Base-by-base conservation (phyloP, 2,888 invertebrate species). In the Hydrotaea cyrtoneurina region DNA sequence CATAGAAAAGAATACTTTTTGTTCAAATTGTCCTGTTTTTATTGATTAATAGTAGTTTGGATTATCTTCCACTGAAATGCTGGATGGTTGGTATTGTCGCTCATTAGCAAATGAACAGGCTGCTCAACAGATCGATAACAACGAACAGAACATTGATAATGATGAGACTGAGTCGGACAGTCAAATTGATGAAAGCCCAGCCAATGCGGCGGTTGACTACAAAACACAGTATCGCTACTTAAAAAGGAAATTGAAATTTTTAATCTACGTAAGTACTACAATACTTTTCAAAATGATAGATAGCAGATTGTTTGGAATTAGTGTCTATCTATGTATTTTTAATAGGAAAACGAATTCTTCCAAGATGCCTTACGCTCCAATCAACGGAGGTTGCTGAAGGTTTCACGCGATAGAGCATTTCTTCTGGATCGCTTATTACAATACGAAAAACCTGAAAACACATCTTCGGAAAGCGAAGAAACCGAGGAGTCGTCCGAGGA, bases 331-430 rank as follows among this genome's bases (percentile, higher is more conserved):
- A 50, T 69, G 23, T 21, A 7, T 36, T 31, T 21, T n/a, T n/a
- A n/a, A n/a, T 72, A 98, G 98, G 98, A 99, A 93, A 98, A 99
- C 93, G 98, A 99, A 93, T 97, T 97, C 91, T 98, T 98, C 90
- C 96, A 98, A 94, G 98, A 98, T 93, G 96, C 98, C 36, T 92
- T 99, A 55, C 94, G 97, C 83, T 96, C 96, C 79, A 96, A 97
- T 76, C 98, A 99, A 91, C 95, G 97, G 83, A 95, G 97, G 87
- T 92, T 98, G 50, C 92, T 99, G 46, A 96, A 96, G 91, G 96
- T 97, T 0, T 96, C 97, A n/a, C 94, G 97, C 87, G 98, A 99
- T 90, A 95, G 98, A 87, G 97, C 96, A 88, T 98, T 98, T 91
- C 93, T 99, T 15, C 93, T 99, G 13, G 98, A 99, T 91, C 94